Evolutionary conservation across 2,797 vertebrate species (phyloP), one percentile per base, ranked within the genome.

Genomic region (Chanos chanos): DNA sequence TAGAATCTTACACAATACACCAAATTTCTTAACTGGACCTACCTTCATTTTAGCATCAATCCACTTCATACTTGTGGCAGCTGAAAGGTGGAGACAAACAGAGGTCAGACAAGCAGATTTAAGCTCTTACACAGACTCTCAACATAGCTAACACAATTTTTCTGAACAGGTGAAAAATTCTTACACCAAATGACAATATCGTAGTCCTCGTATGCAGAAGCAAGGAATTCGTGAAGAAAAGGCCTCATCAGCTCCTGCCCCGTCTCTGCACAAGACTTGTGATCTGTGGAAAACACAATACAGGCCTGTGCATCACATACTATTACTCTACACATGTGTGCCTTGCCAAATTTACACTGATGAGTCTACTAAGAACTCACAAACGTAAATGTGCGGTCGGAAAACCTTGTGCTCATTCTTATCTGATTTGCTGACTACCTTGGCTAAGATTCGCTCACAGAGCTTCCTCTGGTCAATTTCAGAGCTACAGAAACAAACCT

Each of bases 1-100:
- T 7, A 3, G 3, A 24, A 22, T 4, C 30, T 12, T 16, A 25
- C 40, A 43, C 57, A 31, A 13, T 6, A 44, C 5, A 27, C 25
- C 49, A 9, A 21, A 13, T 48, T 21, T 25, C 15, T 28, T 7
- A 37, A 2, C 44, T 49, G 1, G 18, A 83, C 85, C 83, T 88
- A 95, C 97, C 86, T 99, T 99, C 95, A 99, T 99, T 89, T 99
- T 99, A 77, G 96, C 96, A 83, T 99, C 97, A 81, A 99, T 99
- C 97, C 97, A 99, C 86, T 99, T 99, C 97, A 99, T 99, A 85
- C 97, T 99, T 71, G 97, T 99, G 51, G 97, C 97, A 88, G 97
- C 97, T 99, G 73, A 73, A 86, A 82, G 61, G 47, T 80, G 19
- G 70, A 51, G 75, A 63, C 78, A 63, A 45, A 4, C 10, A 64